Evolutionary conservation across 2,888 invertebrate genomes (phyloP), one percentile per base, ranked within the genome.

Genomic region (Pyrrhia umbra): DNA sequence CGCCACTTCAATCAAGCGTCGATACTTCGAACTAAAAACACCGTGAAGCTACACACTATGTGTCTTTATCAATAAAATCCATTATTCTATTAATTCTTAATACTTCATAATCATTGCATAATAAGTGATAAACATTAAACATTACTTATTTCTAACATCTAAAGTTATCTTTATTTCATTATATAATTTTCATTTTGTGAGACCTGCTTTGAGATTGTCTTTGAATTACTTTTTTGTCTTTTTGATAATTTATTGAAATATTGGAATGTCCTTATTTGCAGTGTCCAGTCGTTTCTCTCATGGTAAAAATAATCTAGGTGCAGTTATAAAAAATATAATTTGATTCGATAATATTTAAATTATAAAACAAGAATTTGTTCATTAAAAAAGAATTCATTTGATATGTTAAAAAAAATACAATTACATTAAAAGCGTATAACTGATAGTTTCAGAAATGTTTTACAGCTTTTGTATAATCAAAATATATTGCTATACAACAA

Each of bases 101-200:
- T 65, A 80, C 51, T 60, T 74, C 49, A 79, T 68, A 68, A 64
- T 74, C 47, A 67, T 80, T 62, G 63, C 56, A 54, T 74, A n/a
- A n/a, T n/a, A 63, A 42, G 47, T 66, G 30, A 57, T 59, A 64
- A 58, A 23, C 40, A 56, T 50, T 51, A 42, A 55, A 34, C 9
- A 34, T 46, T 43, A 58, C 49, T 52, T 65, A 70, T 6, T 13
- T 34, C 8, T 50, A 42, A 34, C 9, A 61, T 68, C 23, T 45
- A 57, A 39, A 50, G 23, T 34, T 37, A 50, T 21, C 10, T 20
- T 34, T 37, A 50, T 21, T 20, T 20, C 2, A 42, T 42, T 2
- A 40, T 25, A 16, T 52, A 56, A 47, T 47, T 46, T 34, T 58
- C 4, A 50, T 18, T 30, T 18, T 57, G 10, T 61, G 64, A 77